Evolutionary conservation across 2,113 vertebrate genomes (phyloP).

Genomic region (Cyprinodon brontotheroides): DNA sequence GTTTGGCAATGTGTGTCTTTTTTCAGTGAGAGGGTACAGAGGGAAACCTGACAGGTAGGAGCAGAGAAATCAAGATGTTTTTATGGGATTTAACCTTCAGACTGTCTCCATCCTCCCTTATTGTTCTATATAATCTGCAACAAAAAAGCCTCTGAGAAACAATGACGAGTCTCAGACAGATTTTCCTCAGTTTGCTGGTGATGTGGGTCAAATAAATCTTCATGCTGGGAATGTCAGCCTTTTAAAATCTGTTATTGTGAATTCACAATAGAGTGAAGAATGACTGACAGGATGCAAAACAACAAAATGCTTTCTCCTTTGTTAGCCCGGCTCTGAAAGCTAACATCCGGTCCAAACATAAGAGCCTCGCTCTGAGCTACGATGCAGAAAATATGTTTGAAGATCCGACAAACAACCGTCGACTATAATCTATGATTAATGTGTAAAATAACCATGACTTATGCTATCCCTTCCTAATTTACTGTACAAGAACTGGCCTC

Average conservation of each 20-base stretch:
- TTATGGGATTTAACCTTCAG: slow-evolving; percentile 26
- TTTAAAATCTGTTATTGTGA: slow-evolving; percentile 35
- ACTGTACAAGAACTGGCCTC: not conserved
- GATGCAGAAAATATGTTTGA: not conserved
- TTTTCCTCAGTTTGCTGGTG: not conserved
- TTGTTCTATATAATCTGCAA: slow-evolving; percentile 43
- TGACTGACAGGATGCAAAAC: slow-evolving; percentile 52
- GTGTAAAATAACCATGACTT: not conserved
- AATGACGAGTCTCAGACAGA: not conserved
- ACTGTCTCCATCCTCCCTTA: not conserved
- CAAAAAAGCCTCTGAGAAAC: not conserved
- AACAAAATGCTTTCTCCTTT: slow-evolving; percentile 18
- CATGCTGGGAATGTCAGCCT: slow-evolving; percentile 58
- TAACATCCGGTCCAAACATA: not conserved
- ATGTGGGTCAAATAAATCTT: slow-evolving; percentile 3
- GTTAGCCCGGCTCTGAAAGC: slow-evolving; percentile 10
- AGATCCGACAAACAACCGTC: not conserved
- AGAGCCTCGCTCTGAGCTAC: not conserved
- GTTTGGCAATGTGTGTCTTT: not conserved
- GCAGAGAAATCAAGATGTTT: slow-evolving; percentile 12
- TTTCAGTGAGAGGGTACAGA: not conserved
- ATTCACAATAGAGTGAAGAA: slow-evolving; percentile 34
- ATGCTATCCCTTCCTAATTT: not conserved
- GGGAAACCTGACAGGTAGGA: slow-evolving; percentile 36
- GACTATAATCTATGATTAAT: not conserved